phyloP scores from a whole-genome alignment of 1,140 invertebrate genomes.

The Gryllus bimaculatus region DNA sequence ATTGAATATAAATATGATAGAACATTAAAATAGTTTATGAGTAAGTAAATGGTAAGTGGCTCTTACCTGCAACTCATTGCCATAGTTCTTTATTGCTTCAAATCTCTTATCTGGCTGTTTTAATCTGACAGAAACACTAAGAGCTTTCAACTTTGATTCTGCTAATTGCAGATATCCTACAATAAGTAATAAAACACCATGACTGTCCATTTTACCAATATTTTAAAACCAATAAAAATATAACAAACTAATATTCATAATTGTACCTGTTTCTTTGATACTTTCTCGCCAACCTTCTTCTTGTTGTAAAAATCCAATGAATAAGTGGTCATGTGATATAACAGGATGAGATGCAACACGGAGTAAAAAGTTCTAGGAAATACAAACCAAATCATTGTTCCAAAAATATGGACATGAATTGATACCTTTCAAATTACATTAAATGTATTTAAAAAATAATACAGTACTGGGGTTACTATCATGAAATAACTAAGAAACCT shows the following conservation, averaged over 20 bases:
- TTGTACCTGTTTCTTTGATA: conserved; percentile 57
- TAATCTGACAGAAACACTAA: conserved; percentile 63
- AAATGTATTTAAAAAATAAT: too few relatives aligned
- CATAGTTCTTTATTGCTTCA: conserved; percentile 66
- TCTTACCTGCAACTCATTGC: conserved; percentile 55
- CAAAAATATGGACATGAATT: background rate
- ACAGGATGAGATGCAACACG: conserved; percentile 63
- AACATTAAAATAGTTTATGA: too few relatives aligned
- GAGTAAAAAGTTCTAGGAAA: conserved; percentile 58
- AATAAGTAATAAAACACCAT: background rate
- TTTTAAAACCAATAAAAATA: background rate
- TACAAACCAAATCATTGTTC: conserved; percentile 18
- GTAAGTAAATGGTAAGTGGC: too few relatives aligned
- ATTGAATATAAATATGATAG: too few relatives aligned
- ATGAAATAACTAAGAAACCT: too few relatives aligned
- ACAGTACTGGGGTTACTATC: too few relatives aligned
- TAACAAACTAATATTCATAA: background rate
- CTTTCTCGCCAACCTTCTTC: conserved; percentile 68
- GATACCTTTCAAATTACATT: background rate
- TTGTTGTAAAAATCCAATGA: conserved; percentile 62
- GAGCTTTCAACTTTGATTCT: conserved; percentile 64
- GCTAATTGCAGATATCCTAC: conserved; percentile 57
- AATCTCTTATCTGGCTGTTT: conserved; percentile 65
- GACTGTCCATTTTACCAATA: background rate
- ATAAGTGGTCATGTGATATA: conserved; percentile 64